phyloP scores from a whole-genome alignment of 2,888 invertebrate genomes.

The Charanyca ferruginea region DNA sequence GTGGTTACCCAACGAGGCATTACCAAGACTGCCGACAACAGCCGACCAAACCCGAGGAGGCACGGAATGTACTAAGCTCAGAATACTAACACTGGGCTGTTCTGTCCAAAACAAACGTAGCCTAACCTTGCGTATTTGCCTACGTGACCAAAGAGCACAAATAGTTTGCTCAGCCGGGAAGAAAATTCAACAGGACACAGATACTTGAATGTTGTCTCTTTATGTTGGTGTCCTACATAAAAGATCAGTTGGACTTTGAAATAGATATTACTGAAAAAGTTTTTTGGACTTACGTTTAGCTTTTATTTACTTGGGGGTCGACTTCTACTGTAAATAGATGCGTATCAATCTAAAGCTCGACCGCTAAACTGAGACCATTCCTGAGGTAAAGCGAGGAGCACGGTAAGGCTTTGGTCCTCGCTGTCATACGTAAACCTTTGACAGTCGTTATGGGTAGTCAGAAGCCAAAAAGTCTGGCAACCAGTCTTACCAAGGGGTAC shows the following conservation, averaged over 20 bases:
- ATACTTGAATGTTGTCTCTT: constrained; percentile 48
- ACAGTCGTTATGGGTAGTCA: no score
- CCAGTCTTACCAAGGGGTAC: no score
- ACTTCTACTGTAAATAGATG: no score
- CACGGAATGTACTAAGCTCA: constrained; percentile 48
- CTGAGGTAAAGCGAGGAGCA: no score
- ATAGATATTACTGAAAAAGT: constrained; percentile 27
- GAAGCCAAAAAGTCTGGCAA: no score
- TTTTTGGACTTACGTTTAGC: no score
- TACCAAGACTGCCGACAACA: constrained; percentile 52
- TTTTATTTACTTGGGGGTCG: no score
- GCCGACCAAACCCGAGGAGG: constrained; percentile 39
- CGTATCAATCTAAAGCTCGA: no score
- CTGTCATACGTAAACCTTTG: no score
- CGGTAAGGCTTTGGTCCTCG: no score
- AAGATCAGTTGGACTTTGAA: constrained; percentile 21
- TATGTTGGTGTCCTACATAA: constrained; percentile 30
- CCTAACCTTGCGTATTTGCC: constrained; percentile 55
- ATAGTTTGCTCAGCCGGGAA: constrained; percentile 54
- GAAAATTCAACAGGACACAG: constrained; percentile 56
- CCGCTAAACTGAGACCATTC: no score
- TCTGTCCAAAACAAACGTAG: constrained; percentile 63
- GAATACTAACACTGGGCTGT: constrained; percentile 50
- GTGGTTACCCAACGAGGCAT: constrained; percentile 43
- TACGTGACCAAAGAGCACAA: constrained; percentile 65